Evolutionary conservation across 2,888 invertebrate genomes (phyloP).

Genomic region (Polyommatus iphigenia): DNA sequence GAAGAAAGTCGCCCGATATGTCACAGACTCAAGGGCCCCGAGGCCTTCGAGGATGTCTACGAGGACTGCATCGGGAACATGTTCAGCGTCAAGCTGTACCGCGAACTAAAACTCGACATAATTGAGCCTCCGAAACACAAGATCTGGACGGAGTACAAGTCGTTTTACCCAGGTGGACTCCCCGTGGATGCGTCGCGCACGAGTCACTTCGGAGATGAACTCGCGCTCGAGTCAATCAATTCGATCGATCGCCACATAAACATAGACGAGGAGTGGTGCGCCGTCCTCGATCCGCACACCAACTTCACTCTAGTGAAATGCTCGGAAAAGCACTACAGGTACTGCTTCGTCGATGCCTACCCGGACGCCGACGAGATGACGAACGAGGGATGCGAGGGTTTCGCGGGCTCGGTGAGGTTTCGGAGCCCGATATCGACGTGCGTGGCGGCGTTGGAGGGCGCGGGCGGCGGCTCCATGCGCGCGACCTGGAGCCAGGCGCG

Average conservation of each 20-base stretch:
- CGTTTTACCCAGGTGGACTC: conserved; percentile 66
- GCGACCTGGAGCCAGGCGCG: conserved; percentile 67
- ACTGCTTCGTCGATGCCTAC: conserved; percentile 65
- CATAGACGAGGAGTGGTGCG: conserved; percentile 59
- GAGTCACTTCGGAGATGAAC: conserved; percentile 51
- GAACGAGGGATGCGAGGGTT: conserved; percentile 54
- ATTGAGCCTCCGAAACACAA: conserved; percentile 44
- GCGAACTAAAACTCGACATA: conserved; percentile 49
- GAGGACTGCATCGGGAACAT: conserved; percentile 64
- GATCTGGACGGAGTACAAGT: conserved; percentile 72
- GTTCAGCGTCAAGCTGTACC: conserved; percentile 56
- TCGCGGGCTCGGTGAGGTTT: conserved; percentile 51
- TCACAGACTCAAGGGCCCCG: conserved; percentile 65
- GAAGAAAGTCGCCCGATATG: conserved; percentile 53
- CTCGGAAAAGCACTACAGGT: conserved; percentile 60
- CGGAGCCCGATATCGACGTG: conserved; percentile 63
- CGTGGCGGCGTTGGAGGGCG: conserved; percentile 51
- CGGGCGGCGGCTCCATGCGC: conserved; percentile 56
- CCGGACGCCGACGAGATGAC: conserved; percentile 46
- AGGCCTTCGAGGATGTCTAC: conserved; percentile 60
- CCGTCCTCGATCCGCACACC: conserved; percentile 56
- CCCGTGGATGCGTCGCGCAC: conserved; percentile 67
- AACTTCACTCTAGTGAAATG: conserved; percentile 62
- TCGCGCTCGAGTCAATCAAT: neutral
- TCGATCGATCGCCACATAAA: conserved; percentile 36